Conservation (phyloP, 2,797 vertebrate genomes). For the Lateolabrax maculatus region DNA sequence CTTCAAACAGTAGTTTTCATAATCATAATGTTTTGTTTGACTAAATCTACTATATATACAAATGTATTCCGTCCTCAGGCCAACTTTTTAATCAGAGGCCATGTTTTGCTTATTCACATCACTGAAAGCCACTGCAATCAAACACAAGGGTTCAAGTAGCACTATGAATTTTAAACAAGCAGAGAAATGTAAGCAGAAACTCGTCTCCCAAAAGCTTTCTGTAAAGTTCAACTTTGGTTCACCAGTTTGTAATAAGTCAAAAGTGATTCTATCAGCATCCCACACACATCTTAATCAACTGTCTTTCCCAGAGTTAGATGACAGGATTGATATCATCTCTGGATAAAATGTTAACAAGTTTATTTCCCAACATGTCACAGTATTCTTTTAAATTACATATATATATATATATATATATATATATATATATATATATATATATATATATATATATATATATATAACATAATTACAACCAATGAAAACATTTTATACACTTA, state of each 20-base stretch:
- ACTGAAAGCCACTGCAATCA: constrained; percentile 18
- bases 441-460: too few species aligned
- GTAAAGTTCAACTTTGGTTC: background rate
- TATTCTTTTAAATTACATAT: background rate
- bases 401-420: too few species aligned
- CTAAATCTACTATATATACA: constrained; percentile 58
- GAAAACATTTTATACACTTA: background rate
- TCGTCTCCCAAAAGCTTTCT: background rate
- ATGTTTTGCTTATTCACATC: constrained; percentile 22
- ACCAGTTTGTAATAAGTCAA: background rate
- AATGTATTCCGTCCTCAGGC: constrained; percentile 37
- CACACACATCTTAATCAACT: background rate
- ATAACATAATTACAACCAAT: background rate
- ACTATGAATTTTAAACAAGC: constrained; percentile 28
- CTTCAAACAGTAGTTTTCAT: constrained; percentile 17
- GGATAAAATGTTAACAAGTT: background rate
- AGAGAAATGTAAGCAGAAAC: background rate
- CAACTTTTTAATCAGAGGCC: constrained; percentile 33
- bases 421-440: too few species aligned
- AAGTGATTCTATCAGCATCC: background rate
- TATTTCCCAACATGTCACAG: background rate
- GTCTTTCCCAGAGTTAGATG: too few species aligned
- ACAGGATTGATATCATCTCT: background rate
- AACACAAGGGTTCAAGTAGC: background rate
- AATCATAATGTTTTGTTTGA: constrained; percentile 17